Base-by-base conservation (phyloP, 2,797 vertebrate species). In the Bradypus variegatus region DNA sequence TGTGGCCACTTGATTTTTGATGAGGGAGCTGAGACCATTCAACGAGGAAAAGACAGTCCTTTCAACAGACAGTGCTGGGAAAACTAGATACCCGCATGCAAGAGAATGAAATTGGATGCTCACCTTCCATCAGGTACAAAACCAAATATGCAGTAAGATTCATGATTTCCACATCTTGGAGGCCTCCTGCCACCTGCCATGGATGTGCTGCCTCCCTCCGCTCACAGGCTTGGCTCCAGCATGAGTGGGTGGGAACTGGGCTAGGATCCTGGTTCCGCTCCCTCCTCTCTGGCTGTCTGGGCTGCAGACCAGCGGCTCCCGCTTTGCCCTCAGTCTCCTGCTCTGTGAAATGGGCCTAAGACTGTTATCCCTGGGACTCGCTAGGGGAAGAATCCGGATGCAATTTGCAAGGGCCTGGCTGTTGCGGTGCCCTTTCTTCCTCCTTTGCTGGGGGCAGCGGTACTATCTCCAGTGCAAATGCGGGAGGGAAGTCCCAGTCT, bases 391-490 rank as follows among this genome's bases (percentile, higher is more conserved):
- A 31, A 15, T 14, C 60, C 3, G 21, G 31, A 18, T 10, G 8
- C 14, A 15, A 15, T 4, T 21, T 41, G 4, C 2, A 13, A 53
- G 14, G n/a, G 33, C 31, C 31, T 14, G 12, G 16, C 1, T 6
- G 13, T 2, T 8, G 45, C 15, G 29, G 2, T 4, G 36, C 9
- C 58, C 25, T 33, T 38, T 55, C 38, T 16, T 77, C n/a, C 29
- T 48, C 29, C 23, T 6, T 33, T 2, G 27, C 5, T 27, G 1
- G 3, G 21, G 33, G 6, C 18, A 38, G 82, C 10, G 12, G 16
- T 3, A 3, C 16, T 2, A 38, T 2, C 29, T 38, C 41, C 64
- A 0, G 0, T 19, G 29, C 6, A 21, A 41, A 19, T n/a, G 48
- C 0, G 50, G 12, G 48, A 80, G 27, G n/a, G 50, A 62, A 69